A percentile compares a stretch with the other conserved stretches of the same genome.
Conservation (phyloP, 1,140 invertebrate species). For the Brachystomella parvula region DNA sequence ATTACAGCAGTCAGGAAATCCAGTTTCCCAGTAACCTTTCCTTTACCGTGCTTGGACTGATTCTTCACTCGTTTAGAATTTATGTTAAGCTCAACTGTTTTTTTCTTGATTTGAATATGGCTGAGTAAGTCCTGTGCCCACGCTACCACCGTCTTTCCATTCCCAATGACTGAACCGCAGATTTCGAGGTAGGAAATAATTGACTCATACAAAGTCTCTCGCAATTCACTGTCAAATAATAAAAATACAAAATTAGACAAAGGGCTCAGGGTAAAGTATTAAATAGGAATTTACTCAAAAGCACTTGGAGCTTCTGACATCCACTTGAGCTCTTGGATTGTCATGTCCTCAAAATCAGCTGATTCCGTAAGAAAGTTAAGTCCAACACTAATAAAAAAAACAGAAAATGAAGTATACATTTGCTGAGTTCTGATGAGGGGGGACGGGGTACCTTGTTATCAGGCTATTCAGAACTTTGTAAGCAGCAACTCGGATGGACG, state of each 20-base stretch:
- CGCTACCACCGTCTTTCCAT: background rate
- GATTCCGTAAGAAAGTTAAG: slow-evolving; percentile 24
- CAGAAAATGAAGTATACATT: too few species aligned
- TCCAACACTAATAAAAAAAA: slow-evolving; percentile 23
- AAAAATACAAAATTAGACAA: background rate
- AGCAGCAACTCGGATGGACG: slow-evolving; percentile 18
- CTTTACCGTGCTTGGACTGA: background rate
- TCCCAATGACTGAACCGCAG: background rate
- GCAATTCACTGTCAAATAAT: background rate
- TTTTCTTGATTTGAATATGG: background rate
- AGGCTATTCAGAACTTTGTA: slow-evolving; percentile 21
- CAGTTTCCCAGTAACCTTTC: background rate
- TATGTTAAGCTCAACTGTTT: background rate
- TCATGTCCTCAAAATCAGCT: slow-evolving; percentile 18
- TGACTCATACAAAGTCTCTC: background rate
- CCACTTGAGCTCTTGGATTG: slow-evolving; percentile 30
- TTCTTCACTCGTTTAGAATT: background rate
- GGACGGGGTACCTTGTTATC: slow-evolving; percentile 20
- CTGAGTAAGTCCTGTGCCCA: background rate
- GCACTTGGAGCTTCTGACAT: slow-evolving; percentile 8
- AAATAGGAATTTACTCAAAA: background rate
- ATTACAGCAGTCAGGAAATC: background rate
- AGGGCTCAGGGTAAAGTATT: background rate
- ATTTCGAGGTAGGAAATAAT: background rate
- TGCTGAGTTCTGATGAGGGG: background rate